A percentile compares a stretch with the other conserved stretches of the same genome.
These are phyloP conservation scores for Pseudomyrmex dendroicus DNA, from an alignment of 1,140 invertebrate species.

Conservation along the genomic window DNA sequence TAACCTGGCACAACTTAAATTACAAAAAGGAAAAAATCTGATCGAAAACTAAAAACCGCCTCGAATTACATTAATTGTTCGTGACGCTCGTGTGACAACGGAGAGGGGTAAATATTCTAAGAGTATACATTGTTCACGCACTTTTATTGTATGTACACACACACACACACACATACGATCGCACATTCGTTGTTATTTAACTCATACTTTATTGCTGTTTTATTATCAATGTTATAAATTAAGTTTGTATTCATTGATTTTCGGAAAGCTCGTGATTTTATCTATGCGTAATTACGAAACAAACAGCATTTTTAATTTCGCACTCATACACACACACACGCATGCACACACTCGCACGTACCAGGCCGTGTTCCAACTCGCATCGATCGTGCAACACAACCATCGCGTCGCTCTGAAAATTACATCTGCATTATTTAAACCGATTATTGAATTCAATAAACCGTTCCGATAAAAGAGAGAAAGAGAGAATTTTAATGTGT, in stretches of 20 bases:
- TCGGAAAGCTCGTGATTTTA: neutral
- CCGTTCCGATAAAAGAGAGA: neutral
- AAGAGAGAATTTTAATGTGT: neutral
- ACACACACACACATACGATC: neutral
- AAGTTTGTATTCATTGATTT: neutral
- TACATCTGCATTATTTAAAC: conserved; percentile 38
- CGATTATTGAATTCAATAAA: conserved; percentile 35
- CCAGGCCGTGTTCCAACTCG: conserved; percentile 77
- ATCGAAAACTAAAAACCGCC: conserved; percentile 28
- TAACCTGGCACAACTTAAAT: conserved; percentile 32
- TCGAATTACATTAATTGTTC: conserved; percentile 36
- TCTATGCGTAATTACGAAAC: neutral
- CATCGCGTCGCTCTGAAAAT: conserved; percentile 14
- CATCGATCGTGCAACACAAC: conserved; percentile 56
- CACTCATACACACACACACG: conserved; percentile 51
- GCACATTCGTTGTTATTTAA: neutral
- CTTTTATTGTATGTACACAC: conserved; percentile 1
- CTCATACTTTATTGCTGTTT: conserved; percentile 5
- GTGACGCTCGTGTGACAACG: conserved; percentile 2
- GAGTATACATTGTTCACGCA: neutral
- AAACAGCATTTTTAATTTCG: conserved; percentile 8
- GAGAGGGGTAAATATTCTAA: conserved; percentile 29
- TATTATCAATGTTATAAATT: conserved; percentile 27
- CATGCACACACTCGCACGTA: conserved; percentile 41
- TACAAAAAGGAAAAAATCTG: conserved; percentile 5